phyloP scores from a whole-genome alignment of 2,888 invertebrate genomes.

The Drosophila anomelani region DNA sequence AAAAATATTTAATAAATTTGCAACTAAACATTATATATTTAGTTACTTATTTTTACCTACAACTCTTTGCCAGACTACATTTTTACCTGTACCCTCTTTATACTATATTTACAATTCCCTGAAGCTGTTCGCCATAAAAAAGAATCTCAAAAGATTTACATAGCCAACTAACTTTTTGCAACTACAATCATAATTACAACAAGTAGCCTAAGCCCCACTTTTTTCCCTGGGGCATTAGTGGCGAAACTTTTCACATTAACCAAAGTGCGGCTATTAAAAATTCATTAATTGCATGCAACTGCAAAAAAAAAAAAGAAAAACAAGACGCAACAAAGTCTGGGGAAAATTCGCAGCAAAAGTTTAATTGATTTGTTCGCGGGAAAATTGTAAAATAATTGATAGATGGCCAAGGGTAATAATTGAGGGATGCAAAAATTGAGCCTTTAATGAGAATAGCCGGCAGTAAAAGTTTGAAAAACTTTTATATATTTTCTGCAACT shows the following conservation, averaged over 20 bases:
- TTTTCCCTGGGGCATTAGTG: slow-evolving; percentile 48
- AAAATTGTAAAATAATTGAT: slow-evolving; percentile 77
- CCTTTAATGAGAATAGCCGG: slow-evolving; percentile 39
- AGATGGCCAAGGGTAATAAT: slow-evolving; percentile 48
- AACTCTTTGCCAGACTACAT: not conserved
- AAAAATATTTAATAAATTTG: not conserved
- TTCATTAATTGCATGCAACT: slow-evolving; percentile 76
- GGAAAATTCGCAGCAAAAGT: slow-evolving; percentile 58
- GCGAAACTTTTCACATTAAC: slow-evolving; percentile 73
- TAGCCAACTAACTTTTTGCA: slow-evolving; percentile 46
- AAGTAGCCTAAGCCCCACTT: slow-evolving; percentile 40
- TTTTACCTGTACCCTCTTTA: slow-evolving; percentile 1
- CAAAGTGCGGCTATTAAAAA: slow-evolving; percentile 77
- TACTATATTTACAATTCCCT: slow-evolving; percentile 7
- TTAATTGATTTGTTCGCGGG: slow-evolving; percentile 68
- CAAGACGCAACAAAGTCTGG: slow-evolving; percentile 20
- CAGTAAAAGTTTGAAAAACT: slow-evolving; percentile 31
- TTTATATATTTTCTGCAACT: slow-evolving; percentile 20
- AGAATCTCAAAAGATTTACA: slow-evolving; percentile 52
- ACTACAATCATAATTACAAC: slow-evolving; percentile 68
- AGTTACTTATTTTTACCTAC: not conserved
- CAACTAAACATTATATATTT: not conserved
- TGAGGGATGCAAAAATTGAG: not conserved
- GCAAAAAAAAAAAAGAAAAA: slow-evolving; percentile 27
- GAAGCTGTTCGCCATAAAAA: not conserved